These are phyloP conservation scores for Embidobia sp. DNA, from an alignment of 2,888 invertebrate species.

Conservation along the genomic window DNA sequence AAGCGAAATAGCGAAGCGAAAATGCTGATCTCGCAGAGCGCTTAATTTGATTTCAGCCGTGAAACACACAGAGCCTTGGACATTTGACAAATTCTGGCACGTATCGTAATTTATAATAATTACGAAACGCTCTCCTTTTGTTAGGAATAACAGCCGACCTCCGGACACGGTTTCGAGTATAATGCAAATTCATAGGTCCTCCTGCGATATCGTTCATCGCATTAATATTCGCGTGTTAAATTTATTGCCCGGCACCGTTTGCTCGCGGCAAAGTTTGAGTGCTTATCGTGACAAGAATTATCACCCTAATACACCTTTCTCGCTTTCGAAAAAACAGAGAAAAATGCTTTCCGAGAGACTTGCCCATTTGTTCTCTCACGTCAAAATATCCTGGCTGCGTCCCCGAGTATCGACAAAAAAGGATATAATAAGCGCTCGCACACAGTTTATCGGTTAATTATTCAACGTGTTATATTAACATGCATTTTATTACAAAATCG, in stretches of 20 bases:
- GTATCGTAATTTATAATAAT: slow-evolving; percentile 56
- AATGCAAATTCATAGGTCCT: slow-evolving; percentile 57
- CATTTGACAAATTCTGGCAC: slow-evolving; percentile 48
- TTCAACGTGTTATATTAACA: neutral
- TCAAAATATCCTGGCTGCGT: slow-evolving; percentile 16
- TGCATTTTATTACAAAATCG: too few species aligned
- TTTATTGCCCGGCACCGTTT: slow-evolving; percentile 68
- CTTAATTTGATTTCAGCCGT: slow-evolving; percentile 31
- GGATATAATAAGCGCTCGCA: too few species aligned
- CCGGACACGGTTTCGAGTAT: slow-evolving; percentile 48
- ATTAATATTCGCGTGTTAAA: slow-evolving; percentile 72
- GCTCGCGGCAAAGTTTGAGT: slow-evolving; percentile 55
- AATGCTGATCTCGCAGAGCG: neutral
- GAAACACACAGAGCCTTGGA: slow-evolving; percentile 3
- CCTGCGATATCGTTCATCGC: slow-evolving; percentile 63
- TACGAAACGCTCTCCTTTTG: slow-evolving; percentile 42
- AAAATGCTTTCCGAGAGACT: slow-evolving; percentile 22
- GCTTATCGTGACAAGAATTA: slow-evolving; percentile 63
- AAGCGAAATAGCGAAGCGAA: neutral
- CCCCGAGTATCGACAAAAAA: too few species aligned
- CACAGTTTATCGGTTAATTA: neutral
- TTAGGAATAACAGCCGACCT: slow-evolving; percentile 41
- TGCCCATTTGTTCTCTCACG: slow-evolving; percentile 16
- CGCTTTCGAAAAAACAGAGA: slow-evolving; percentile 23
- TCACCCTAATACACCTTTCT: slow-evolving; percentile 48